Percentiles rank a stretch among this genome's conserved stretches.
These are phyloP conservation scores for Pangasius macronema DNA, from an alignment of 2,797 vertebrate species.

Conservation along the genomic window DNA sequence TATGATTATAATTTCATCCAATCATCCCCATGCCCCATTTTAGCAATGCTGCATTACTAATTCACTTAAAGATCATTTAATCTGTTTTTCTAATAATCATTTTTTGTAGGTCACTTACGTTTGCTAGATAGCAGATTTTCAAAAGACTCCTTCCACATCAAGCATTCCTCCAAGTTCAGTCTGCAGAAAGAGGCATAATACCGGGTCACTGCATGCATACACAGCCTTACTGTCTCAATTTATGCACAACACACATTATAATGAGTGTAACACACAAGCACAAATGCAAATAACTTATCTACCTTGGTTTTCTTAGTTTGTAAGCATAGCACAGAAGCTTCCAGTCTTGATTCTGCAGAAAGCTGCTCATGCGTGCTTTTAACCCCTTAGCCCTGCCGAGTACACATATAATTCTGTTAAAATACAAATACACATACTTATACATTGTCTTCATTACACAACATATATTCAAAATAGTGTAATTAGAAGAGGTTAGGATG, in stretches of 20 bases:
- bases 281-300: conserved; percentile 8
- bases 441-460: neutral
- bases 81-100: neutral
- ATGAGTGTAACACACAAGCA: neutral
- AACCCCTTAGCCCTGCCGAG: conserved; percentile 85
- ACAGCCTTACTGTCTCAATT: neutral
- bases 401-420: conserved; percentile 9
- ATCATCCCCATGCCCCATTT: conserved; percentile 18
- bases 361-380: conserved; percentile 83
- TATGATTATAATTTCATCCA: conserved; percentile 28
- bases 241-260: conserved; percentile 1
- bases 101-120: conserved; percentile 77
- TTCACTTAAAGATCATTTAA: neutral
- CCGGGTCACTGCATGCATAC: neutral
- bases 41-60: neutral
- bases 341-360: conserved; percentile 83
- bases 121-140: conserved; percentile 91
- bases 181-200: conserved; percentile 66
- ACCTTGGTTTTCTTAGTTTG: conserved; percentile 76
- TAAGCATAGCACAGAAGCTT: conserved; percentile 62
- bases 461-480: neutral
- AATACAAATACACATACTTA: neutral
- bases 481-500: neutral
- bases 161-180: conserved; percentile 86
- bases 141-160: conserved; percentile 88